Percentiles rank a stretch among this genome's conserved stretches.
Evolutionary conservation across 1,140 invertebrate genomes (phyloP).

Genomic region (Pissodes strobi): DNA sequence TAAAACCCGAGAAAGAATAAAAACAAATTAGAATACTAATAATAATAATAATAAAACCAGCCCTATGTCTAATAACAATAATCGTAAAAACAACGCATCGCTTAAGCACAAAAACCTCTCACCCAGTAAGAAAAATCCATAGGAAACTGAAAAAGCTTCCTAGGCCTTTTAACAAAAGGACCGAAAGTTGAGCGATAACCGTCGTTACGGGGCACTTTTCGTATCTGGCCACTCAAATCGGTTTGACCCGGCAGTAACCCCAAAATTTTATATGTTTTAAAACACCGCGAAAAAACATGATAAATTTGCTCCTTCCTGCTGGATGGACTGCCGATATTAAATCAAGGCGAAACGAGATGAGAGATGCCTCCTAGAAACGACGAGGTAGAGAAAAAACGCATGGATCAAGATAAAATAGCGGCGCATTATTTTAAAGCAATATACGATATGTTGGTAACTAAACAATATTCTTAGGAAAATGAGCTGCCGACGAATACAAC

Average conservation of each 20-base stretch:
- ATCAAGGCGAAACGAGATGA: too few relatives aligned
- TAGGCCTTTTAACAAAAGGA: constrained; percentile 12
- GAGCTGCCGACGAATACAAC: too few relatives aligned
- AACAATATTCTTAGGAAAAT: too few relatives aligned
- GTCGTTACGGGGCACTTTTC: constrained; percentile 24
- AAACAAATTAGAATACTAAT: too few relatives aligned
- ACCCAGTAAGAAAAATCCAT: neutral
- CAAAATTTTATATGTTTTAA: constrained; percentile 29
- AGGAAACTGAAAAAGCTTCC: constrained; percentile 1
- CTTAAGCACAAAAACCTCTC: neutral
- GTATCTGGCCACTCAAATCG: constrained; percentile 18
- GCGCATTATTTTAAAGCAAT: too few relatives aligned
- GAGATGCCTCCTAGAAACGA: too few relatives aligned
- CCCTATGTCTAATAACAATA: too few relatives aligned
- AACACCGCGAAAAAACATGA: constrained; percentile 22
- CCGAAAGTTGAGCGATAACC: constrained; percentile 24
- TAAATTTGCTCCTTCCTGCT: constrained; percentile 11
- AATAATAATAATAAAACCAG: too few relatives aligned
- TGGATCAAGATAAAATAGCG: too few relatives aligned
- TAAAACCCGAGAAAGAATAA: too few relatives aligned
- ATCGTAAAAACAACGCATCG: constrained; percentile 3
- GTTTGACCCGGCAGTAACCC: constrained; percentile 18
- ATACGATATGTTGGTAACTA: too few relatives aligned
- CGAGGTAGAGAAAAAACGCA: too few relatives aligned
- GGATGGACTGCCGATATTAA: constrained; percentile 8